A percentile compares a stretch with the other conserved stretches of the same genome.
phyloP scores from a whole-genome alignment of 1,140 invertebrate species.

The Sminthurinus signatus region DNA sequence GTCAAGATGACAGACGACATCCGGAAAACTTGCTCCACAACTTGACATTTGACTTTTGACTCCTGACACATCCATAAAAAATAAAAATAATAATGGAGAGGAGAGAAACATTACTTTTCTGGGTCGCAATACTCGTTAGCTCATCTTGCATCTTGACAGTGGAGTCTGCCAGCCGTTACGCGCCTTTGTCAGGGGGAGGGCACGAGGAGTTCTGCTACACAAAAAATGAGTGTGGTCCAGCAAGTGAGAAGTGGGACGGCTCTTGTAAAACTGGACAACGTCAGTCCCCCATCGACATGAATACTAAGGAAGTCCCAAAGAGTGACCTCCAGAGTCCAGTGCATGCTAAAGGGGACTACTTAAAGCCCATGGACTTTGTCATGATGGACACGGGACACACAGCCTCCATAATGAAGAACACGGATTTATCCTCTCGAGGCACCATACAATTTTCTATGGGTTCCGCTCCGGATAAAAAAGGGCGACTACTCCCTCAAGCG shows the following conservation, averaged over 20 bases:
- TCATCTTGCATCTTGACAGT: too few relatives aligned
- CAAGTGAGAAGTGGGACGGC: neutral
- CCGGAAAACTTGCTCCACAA: too few relatives aligned
- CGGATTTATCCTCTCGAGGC: neutral
- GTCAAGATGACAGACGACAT: too few relatives aligned
- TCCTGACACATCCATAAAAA: too few relatives aligned
- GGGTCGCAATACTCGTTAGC: too few relatives aligned
- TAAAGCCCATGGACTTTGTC: neutral
- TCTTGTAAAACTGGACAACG: neutral
- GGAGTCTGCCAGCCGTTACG: too few relatives aligned
- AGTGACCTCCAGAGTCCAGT: neutral
- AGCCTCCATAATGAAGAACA: neutral
- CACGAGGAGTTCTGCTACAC: constrained; percentile 7
- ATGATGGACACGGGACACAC: neutral
- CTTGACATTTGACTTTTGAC: too few relatives aligned
- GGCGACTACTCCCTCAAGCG: too few relatives aligned
- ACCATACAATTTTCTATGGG: constrained; percentile 62
- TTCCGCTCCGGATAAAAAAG: too few relatives aligned
- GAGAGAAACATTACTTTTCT: too few relatives aligned
- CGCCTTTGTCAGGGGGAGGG: too few relatives aligned
- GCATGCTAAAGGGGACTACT: neutral
- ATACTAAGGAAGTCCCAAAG: neutral
- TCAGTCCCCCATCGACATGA: neutral
- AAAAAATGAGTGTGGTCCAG: neutral
- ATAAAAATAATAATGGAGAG: too few relatives aligned